Evolutionary conservation across 2,888 invertebrate genomes (phyloP).

Genomic region (Heterodera filipjevi): DNA sequence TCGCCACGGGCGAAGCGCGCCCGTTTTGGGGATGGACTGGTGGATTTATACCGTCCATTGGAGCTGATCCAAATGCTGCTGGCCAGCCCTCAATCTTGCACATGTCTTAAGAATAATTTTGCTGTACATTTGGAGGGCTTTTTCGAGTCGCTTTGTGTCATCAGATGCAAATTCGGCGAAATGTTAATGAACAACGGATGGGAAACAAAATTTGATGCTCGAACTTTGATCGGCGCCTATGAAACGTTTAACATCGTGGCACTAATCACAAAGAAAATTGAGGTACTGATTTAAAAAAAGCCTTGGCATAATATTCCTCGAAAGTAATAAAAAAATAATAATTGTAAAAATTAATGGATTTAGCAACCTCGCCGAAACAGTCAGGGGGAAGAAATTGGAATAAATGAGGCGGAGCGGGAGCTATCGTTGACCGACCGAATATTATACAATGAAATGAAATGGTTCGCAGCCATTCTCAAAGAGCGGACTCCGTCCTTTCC

Average conservation of each 20-base stretch:
- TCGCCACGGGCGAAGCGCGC: constrained; percentile 32
- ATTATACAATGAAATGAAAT: constrained; percentile 30
- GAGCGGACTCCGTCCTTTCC: constrained; percentile 20
- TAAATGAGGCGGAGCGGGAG: constrained; percentile 24
- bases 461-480: constrained; percentile 25
- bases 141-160: constrained; percentile 25
- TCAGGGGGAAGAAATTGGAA: constrained; percentile 23
- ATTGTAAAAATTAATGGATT: not conserved
- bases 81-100: constrained; percentile 31
- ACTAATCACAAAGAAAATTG: constrained; percentile 23
- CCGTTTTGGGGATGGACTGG: not conserved
- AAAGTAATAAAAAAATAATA: too few relatives aligned
- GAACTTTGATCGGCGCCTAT: constrained; percentile 28
- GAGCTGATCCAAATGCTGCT: constrained; percentile 32
- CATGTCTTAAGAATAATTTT: constrained; percentile 22
- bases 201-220: constrained; percentile 25
- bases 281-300: too few relatives aligned
- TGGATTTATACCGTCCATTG: constrained; percentile 30
- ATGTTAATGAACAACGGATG: constrained; percentile 18
- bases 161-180: constrained; percentile 28
- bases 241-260: constrained; percentile 31
- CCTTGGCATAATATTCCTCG: too few relatives aligned
- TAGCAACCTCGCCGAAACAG: constrained; percentile 15
- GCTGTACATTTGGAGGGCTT: constrained; percentile 27
- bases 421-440: constrained; percentile 15